A percentile compares a stretch with the other conserved stretches of the same genome.
Evolutionary conservation across 2,888 invertebrate species (phyloP).

Genomic region (Phortica magna): DNA sequence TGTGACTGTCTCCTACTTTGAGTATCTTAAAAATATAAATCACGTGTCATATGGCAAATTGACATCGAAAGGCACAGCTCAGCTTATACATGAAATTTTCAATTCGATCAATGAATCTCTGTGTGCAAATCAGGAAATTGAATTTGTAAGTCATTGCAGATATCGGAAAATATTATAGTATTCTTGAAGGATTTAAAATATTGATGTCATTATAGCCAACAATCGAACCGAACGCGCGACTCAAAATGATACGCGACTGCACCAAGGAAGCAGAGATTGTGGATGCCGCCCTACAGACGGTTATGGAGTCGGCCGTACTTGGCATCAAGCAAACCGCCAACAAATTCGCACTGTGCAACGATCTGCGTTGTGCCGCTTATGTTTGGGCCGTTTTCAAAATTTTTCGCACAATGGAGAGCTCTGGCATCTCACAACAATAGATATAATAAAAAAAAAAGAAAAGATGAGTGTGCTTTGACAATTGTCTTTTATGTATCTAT

Average conservation of each 20-base stretch:
- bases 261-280: slow-evolving; percentile 99
- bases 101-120: slow-evolving; percentile 69
- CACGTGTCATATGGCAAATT: slow-evolving; percentile 98
- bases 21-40: slow-evolving; percentile 98
- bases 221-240: slow-evolving; percentile 57
- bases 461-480: neutral
- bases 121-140: neutral
- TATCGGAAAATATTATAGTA: neutral
- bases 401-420: slow-evolving; percentile 95
- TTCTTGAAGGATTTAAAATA: neutral
- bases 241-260: slow-evolving; percentile 66
- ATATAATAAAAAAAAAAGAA: neutral
- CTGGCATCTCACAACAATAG: slow-evolving; percentile 86
- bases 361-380: slow-evolving; percentile 97
- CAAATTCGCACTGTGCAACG: slow-evolving; percentile 95
- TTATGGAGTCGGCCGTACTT: slow-evolving; percentile 97
- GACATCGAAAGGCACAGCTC: slow-evolving; percentile 92
- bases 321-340: slow-evolving; percentile 96
- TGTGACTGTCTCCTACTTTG: slow-evolving; percentile 99
- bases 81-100: slow-evolving; percentile 63
- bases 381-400: slow-evolving; percentile 98
- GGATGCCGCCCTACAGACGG: slow-evolving; percentile 98
- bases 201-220: slow-evolving; percentile 47
- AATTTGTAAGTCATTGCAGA: slow-evolving; percentile 46
- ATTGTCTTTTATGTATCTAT: neutral